Percentiles rank a stretch among this genome's conserved stretches.
phyloP scores from a whole-genome alignment of 92 coral and sea anemone species.

The Plumapathes pennacea region DNA sequence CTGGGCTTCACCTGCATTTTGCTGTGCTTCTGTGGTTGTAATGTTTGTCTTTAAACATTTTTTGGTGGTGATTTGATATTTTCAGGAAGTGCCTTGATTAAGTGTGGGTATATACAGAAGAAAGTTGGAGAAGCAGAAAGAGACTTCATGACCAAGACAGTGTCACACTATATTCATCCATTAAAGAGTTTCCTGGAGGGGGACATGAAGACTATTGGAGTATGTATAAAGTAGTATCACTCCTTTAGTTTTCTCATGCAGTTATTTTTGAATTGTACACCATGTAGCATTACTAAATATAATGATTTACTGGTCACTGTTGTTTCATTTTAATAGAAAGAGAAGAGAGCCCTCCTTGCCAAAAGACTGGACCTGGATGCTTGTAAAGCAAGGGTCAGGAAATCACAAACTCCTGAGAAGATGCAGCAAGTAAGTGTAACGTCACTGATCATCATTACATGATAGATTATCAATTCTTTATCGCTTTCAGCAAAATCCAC shows the following conservation, averaged over 20 bases:
- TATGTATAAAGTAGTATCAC: constrained; percentile 4
- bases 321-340: constrained; percentile 52
- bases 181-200: constrained; percentile 77
- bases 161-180: constrained; percentile 79
- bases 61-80: background rate
- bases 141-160: constrained; percentile 84
- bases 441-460: too few species aligned
- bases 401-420: constrained; percentile 89
- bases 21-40: too few species aligned
- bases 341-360: constrained; percentile 78
- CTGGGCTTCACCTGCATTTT: too few species aligned
- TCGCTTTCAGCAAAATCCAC: too few species aligned
- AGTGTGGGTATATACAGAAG: constrained; percentile 84
- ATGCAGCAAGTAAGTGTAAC: constrained; percentile 83
- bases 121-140: constrained; percentile 87
- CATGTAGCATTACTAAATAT: background rate
- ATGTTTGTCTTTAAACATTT: background rate
- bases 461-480: too few species aligned
- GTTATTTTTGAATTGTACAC: background rate
- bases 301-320: background rate
- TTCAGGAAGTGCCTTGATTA: constrained; percentile 88
- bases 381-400: constrained; percentile 78
- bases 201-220: constrained; percentile 92
- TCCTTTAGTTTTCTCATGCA: background rate
- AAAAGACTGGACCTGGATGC: constrained; percentile 92